Evolutionary conservation across 2,797 vertebrate species (phyloP).

Genomic region (Octomys mimax): DNA sequence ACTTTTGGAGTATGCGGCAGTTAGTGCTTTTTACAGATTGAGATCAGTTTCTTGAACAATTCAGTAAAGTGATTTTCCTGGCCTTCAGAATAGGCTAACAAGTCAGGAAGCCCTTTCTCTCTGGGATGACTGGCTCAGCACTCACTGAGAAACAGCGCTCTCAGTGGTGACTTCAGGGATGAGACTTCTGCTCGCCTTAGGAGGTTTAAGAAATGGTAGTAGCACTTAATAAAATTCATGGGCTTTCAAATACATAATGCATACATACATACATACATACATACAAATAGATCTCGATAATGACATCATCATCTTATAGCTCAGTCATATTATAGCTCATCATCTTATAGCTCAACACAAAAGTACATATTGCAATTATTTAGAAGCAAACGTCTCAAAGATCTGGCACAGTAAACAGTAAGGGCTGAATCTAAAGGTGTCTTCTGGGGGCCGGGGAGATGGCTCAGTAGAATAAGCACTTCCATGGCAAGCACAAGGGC

Average conservation of each 20-base stretch:
- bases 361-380: constrained; percentile 8
- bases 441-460: too few species aligned
- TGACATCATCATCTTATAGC: background rate
- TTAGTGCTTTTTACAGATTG: background rate
- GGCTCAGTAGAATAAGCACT: too few species aligned
- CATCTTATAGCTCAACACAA: background rate
- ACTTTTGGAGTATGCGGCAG: background rate
- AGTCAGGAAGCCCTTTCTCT: background rate
- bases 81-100: background rate
- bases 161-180: background rate
- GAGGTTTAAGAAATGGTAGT: background rate
- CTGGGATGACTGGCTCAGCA: background rate
- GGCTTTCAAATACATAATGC: background rate
- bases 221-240: background rate
- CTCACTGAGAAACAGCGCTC: background rate
- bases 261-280: too few species aligned
- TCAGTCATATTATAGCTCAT: background rate
- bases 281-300: background rate
- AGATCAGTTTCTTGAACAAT: background rate
- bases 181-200: background rate
- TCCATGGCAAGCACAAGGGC: too few species aligned
- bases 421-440: background rate
- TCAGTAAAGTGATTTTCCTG: background rate
- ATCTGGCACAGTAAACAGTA: background rate
- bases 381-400: constrained; percentile 2